A percentile compares a stretch with the other conserved stretches of the same genome.
Evolutionary conservation across 1,140 invertebrate species (phyloP).

Genomic region (Apis laboriosa): DNA sequence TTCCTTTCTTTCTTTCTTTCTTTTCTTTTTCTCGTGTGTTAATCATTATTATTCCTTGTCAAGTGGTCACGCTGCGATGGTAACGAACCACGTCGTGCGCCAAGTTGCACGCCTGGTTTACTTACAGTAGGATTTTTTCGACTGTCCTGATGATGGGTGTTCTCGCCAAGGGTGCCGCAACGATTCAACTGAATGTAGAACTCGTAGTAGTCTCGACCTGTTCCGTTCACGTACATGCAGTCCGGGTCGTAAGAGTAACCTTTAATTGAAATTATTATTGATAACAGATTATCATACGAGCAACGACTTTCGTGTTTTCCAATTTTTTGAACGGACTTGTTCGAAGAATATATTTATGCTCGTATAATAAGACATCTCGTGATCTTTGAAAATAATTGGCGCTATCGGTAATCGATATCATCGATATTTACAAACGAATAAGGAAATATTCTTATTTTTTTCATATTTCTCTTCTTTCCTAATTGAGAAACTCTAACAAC

Average conservation of each 20-base stretch:
- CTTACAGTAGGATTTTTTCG: slow-evolving; percentile 92
- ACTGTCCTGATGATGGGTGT: slow-evolving; percentile 91
- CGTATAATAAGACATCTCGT: no score
- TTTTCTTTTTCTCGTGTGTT: neutral
- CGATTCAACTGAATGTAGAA: slow-evolving; percentile 96
- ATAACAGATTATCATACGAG: slow-evolving; percentile 50
- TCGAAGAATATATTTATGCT: neutral
- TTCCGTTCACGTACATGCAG: slow-evolving; percentile 97
- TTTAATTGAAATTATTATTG: slow-evolving; percentile 77
- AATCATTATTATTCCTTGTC: slow-evolving; percentile 57
- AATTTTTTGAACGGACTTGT: no score
- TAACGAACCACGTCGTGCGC: slow-evolving; percentile 13
- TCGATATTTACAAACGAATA: no score
- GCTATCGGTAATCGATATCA: no score
- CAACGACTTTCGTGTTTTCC: neutral
- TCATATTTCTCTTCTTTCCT: no score
- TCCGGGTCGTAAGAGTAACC: slow-evolving; percentile 96
- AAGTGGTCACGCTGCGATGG: slow-evolving; percentile 29
- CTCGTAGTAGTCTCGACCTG: slow-evolving; percentile 94
- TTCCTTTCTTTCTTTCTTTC: no score
- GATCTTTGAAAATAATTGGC: no score
- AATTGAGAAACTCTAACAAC: no score
- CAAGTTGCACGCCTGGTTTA: slow-evolving; percentile 49
- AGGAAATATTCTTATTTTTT: no score
- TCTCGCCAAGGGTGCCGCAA: slow-evolving; percentile 94